A percentile compares a stretch with the other conserved stretches of the same genome.
These are phyloP conservation scores for Laspeyria flexula DNA, from an alignment of 2,888 invertebrate species.

Conservation along the genomic window DNA sequence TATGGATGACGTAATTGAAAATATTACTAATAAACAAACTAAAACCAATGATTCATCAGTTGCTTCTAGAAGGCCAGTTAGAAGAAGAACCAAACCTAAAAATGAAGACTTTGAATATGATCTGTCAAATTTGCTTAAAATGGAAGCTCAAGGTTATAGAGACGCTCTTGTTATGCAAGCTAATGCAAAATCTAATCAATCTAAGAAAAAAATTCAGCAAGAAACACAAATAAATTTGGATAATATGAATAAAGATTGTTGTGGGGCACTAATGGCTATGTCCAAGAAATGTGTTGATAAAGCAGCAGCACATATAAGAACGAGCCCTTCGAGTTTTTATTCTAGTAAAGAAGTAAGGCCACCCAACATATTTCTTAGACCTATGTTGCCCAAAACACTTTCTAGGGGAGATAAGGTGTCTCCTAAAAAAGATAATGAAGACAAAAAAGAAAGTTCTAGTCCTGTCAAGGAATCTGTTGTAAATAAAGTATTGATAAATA, in stretches of 20 bases:
- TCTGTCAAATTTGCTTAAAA: constrained; percentile 85
- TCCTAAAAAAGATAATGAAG: constrained; percentile 70
- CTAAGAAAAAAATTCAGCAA: constrained; percentile 63
- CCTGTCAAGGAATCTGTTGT: constrained; percentile 88
- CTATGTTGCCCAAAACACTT: constrained; percentile 68
- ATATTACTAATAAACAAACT: constrained; percentile 52
- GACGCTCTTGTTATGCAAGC: constrained; percentile 60
- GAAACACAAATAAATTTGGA: constrained; percentile 60
- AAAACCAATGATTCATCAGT: constrained; percentile 47
- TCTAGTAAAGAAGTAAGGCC: constrained; percentile 55
- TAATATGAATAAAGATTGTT: constrained; percentile 67
- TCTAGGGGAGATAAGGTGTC: constrained; percentile 66
- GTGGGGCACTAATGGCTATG: constrained; percentile 69
- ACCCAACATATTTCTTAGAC: constrained; percentile 68
- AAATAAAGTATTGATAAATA: constrained; percentile 29
- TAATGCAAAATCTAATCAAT: constrained; percentile 55
- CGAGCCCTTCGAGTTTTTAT: constrained; percentile 47
- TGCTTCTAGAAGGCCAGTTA: constrained; percentile 85
- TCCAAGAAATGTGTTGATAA: constrained; percentile 69
- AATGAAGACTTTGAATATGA: constrained; percentile 91
- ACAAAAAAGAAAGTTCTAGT: constrained; percentile 86
- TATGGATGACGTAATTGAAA: constrained; percentile 73
- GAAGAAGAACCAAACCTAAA: constrained; percentile 88
- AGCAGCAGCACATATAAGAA: constrained; percentile 69
- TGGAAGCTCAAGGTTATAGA: constrained; percentile 80